Conservation (phyloP, 2,113 vertebrate genomes). For the Hyaena hyaena region DNA sequence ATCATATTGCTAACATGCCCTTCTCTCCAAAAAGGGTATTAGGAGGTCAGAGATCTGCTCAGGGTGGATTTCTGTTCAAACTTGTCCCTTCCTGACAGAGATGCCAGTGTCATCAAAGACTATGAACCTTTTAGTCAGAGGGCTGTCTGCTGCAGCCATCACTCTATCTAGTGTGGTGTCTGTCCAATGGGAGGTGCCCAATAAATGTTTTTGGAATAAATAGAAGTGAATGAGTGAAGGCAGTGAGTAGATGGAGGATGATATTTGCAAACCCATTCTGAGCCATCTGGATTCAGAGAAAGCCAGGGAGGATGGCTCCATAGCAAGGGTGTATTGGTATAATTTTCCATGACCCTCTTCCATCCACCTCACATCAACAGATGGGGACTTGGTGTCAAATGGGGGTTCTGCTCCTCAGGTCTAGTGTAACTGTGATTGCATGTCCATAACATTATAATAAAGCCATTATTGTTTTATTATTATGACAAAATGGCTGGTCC, state of each 20-base stretch:
- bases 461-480: background rate
- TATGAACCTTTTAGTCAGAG: background rate
- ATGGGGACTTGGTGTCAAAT: background rate
- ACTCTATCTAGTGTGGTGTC: background rate
- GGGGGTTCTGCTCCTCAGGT: background rate
- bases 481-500: background rate
- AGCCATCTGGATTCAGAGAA: background rate
- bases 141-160: background rate
- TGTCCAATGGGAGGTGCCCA: background rate
- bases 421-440: background rate
- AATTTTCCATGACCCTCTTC: background rate
- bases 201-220: constrained; percentile 11
- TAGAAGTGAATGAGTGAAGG: background rate
- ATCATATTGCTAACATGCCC: background rate
- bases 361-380: background rate
- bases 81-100: background rate
- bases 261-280: background rate
- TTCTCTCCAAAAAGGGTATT: background rate
- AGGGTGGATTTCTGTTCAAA: background rate
- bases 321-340: background rate
- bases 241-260: background rate
- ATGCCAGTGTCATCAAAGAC: background rate
- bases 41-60: background rate
- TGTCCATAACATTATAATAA: background rate
- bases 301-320: background rate